Evolutionary conservation across 2,888 invertebrate species (phyloP).

Genomic region (Caenorhabditis zanzibari): DNA sequence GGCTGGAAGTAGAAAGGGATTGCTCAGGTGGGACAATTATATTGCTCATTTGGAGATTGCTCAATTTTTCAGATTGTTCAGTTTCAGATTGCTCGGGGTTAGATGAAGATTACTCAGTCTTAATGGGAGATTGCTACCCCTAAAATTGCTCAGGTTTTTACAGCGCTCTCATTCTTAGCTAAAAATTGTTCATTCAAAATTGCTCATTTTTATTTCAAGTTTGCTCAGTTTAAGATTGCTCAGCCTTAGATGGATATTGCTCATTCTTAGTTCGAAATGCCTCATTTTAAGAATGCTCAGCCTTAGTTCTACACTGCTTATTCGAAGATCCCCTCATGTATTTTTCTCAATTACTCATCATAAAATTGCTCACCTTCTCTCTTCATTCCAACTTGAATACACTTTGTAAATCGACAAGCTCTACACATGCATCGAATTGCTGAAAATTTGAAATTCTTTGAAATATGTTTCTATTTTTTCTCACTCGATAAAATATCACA

Average conservation of each 20-base stretch:
- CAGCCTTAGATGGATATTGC: too few relatives aligned
- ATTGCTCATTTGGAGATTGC: too few relatives aligned
- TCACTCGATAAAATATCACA: conserved; percentile 77
- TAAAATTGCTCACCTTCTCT: conserved; percentile 67
- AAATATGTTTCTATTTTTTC: not conserved
- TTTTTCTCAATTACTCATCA: not conserved
- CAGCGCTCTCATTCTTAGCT: too few relatives aligned
- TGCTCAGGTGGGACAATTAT: too few relatives aligned
- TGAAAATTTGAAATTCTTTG: conserved; percentile 51
- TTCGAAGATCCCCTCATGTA: too few relatives aligned
- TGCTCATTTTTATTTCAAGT: too few relatives aligned
- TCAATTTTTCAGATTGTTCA: too few relatives aligned
- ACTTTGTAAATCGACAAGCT: conserved; percentile 78
- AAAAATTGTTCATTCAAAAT: too few relatives aligned
- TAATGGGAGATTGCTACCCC: not conserved
- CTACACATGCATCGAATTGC: conserved; percentile 81
- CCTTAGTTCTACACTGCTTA: too few relatives aligned
- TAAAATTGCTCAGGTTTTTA: not conserved
- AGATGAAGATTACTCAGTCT: too few relatives aligned
- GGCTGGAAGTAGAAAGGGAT: conserved; percentile 39
- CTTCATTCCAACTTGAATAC: conserved; percentile 79
- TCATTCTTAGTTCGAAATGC: not conserved
- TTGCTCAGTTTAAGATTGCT: too few relatives aligned
- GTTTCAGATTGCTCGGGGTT: too few relatives aligned
- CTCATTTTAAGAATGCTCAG: not conserved